Evolutionary conservation across 2,113 vertebrate species (phyloP), one percentile per base, ranked within the genome.

Genomic region (Aldabrachelys gigantea): DNA sequence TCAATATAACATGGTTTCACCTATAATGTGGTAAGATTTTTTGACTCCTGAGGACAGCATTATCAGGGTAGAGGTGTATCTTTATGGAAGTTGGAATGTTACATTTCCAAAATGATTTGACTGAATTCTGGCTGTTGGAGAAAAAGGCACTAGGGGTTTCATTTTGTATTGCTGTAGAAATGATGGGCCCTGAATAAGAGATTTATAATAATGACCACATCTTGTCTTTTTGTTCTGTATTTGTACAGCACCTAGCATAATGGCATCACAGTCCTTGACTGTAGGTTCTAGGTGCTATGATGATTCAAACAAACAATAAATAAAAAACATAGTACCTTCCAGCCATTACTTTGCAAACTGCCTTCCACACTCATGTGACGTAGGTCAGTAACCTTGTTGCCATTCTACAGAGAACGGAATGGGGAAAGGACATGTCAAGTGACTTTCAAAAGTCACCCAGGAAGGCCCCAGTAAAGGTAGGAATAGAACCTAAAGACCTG

Each of bases 71-170:
- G 47, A 10, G 47, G 47, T 49, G 47, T 49, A 49, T 62, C 56
- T 52, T 59, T 75, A 35, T 3, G 91, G 85, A 92, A 85, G 31
- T 1, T 90, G 76, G 65, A 85, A 86, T 82, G 84, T 89, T 54
- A 96, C 25, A 35, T 87, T 80, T 93, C 76, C 72, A 79, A 91
- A 50, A 5, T 59, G 38, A 65, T 89, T 88, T 86, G 91, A 29
- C 52, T 80, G 62, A 91, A 92, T 47, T 17, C 8, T 84, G 89
- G 41, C 35, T 21, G 92, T 82, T 76, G 54, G 54, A 95, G 85
- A 79, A 52, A 94, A 96, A 50, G 69, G 72, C 10, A 80, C 59
- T 53, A 27, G 6, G n/a, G 5, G 35, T n/a, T 91, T 82, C 2
- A 4, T 29, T 22, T 84, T 80, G 80, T 47, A 38, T 29, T 72